Base-by-base conservation (phyloP, 1,140 invertebrate species). In the Drosophila ambigua region DNA sequence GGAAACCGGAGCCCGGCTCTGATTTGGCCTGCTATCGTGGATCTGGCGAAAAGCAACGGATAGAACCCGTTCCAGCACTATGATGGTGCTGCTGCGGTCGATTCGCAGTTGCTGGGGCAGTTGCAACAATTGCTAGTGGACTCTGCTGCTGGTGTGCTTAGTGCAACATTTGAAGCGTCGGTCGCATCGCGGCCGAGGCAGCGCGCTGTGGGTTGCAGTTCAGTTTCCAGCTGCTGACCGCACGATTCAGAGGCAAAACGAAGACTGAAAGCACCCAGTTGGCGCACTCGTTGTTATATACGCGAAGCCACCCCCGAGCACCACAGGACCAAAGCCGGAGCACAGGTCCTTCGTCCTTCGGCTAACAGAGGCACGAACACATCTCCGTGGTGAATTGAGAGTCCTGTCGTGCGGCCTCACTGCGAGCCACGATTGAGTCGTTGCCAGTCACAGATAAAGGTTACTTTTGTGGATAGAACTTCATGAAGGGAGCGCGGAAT, bases 161-260 rank as follows among this genome's bases (percentile, higher is more conserved):
- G 50, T 50, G 67, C 65, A 57, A 51, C 58, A 51, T 64, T 76
- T 63, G 74, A 69, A 72, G 78, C 77, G 63, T 74, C 58, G 75
- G 63, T 74, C 58, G 71, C 73, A 84, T 50, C 83, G 82, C 78
- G 68, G 63, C 79, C 69, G 74, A 77, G 68, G 74, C 79, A 68
- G 49, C 57, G 77, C 64, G 65, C 31, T 73, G 60, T 60, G 62
- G 51, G 58, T 35, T 49, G 49, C 53, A 65, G 52, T 68, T 63
- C 57, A 55, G 45, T 46, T 54, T 81, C 26, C 73, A 77, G 55
- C 76, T 74, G 80, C 60, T 80, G 80, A 84, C 81, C 85, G 85
- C 85, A 90, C 85, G 76, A 90, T 78, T 90, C 81, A 80, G 77
- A 90, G 81, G 75, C 78, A 85, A 90, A 90, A 90, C 85, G 85